These are phyloP conservation scores for Scomber japonicus DNA, from an alignment of 2,113 vertebrate genomes.

Conservation along the genomic window DNA sequence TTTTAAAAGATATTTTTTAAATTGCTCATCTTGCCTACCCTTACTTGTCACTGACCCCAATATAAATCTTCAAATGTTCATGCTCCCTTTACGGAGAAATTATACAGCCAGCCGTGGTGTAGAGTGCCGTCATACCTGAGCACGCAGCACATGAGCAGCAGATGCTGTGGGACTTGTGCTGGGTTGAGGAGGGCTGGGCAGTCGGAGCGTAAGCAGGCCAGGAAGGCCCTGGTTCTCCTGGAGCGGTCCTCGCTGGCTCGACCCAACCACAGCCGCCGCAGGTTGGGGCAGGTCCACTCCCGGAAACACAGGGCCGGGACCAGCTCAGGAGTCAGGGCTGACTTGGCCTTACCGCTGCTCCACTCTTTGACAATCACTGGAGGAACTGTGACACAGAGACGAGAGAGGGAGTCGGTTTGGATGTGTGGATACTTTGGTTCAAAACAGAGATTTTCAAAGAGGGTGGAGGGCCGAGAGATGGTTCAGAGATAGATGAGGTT, in stretches of 20 bases:
- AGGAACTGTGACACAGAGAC: slow-evolving; percentile 84
- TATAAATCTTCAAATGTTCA: too few species aligned
- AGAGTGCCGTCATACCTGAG: slow-evolving; percentile 82
- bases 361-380: slow-evolving; percentile 95
- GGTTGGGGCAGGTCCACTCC: slow-evolving; percentile 95
- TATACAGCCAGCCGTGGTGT: neutral
- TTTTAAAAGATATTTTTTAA: too few species aligned
- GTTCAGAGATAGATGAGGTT: too few species aligned
- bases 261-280: slow-evolving; percentile 92
- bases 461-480: too few species aligned
- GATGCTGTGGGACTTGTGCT: slow-evolving; percentile 91
- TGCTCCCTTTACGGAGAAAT: neutral
- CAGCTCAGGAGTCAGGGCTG: slow-evolving; percentile 92
- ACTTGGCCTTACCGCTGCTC: slow-evolving; percentile 94
- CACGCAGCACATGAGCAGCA: slow-evolving; percentile 96
- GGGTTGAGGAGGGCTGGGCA: slow-evolving; percentile 93
- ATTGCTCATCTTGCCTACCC: too few species aligned
- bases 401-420: neutral
- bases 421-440: neutral
- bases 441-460: too few species aligned
- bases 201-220: slow-evolving; percentile 94
- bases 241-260: slow-evolving; percentile 94
- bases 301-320: slow-evolving; percentile 92
- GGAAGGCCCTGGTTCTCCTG: slow-evolving; percentile 92
- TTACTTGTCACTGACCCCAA: too few species aligned